Base-by-base conservation (phyloP, 2,113 vertebrate species). In the Gavia stellata region DNA sequence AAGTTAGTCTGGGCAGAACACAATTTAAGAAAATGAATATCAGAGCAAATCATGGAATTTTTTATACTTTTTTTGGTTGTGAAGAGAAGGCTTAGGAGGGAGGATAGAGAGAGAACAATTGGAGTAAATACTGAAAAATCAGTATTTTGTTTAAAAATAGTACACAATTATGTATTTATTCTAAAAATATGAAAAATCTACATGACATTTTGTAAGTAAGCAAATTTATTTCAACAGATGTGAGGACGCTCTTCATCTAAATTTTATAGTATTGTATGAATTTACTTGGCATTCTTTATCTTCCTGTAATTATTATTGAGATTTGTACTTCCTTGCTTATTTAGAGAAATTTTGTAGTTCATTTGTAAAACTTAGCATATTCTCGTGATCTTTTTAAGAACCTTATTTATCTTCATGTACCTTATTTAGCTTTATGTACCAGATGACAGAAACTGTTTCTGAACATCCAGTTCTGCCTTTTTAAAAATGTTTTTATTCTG, bases 251-350 rank as follows among this genome's bases (percentile, higher is more conserved):
- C 66, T 96, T 93, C 90, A 80, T 93, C 92, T 88, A 68, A 97
- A 87, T 95, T 95, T 44, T 79, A 70, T 66, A 80, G 71, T 33
- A 90, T 88, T 97, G 70, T 95, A 75, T 77, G 45, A 85, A 77
- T 58, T 17, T 96, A 72, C 92, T 90, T 96, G 94, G 94, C 92
- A 88, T 95, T 93, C 86, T 91, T 0, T 45, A 72, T 91, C 92
- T 90, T 96, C 92, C 96, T 96, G 79, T 80, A 96, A 95, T 97
- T 90, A 94, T 78, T 95, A 86, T 21, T 86, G 88, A 95, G n/a
- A 93, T 75, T 66, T 88, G 66, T 92, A 55, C 88, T 96, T 96
- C 66, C 52, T 85, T 90, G 49, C 62, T 87, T 53, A 50, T 77
- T 93, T 90, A 77, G 85, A 82, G 49, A 73, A 83, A 86, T 88